Evolutionary conservation across 2,797 vertebrate genomes (phyloP), one percentile per base, ranked within the genome.

Genomic region (Champsocephalus esox): DNA sequence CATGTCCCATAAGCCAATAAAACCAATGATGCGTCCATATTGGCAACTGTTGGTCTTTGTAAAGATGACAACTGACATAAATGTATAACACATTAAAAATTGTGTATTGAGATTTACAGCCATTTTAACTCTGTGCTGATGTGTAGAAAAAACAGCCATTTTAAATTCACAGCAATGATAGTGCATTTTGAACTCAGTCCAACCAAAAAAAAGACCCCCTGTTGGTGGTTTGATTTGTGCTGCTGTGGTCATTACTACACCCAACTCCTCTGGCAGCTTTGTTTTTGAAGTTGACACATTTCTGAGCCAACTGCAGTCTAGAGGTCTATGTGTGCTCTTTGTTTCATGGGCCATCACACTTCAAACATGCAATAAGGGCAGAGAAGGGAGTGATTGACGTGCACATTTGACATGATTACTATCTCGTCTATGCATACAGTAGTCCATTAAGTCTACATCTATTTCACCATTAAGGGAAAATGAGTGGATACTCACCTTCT

Each of bases 401-500:
- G 93, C 93, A 93, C 87, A 92, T 89, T 91, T 87, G 76, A 89
- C 85, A 90, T 83, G 75, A 87, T 83, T 62, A 75, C 63, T 79
- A 65, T 85, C 75, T 80, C 77, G 81, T 89, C 87, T 89, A 90
- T 77, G 65, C 80, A 88, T 75, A 90, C 73, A 88, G 62, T 75
- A 72, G 67, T 78, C 77, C 74, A 75, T 78, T 79, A 86, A 64
- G 43, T 78, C 80, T 87, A 82, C 28, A 50, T 77, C 63, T 90
- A 77, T 38, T 67, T 88, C 70, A 85, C 80, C 84, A 86, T 68
- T 59, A 5, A 3, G 79, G 55, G 21, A 80, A 79, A 45, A 56
- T 24, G 70, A 80, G 51, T 74, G 80, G 71, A 91, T 93, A 96
- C 98, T 96, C 96, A 99, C 98, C 98, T 97, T 99, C 98, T 95